Evolutionary conservation across 1,140 invertebrate species (phyloP), one percentile per base, ranked within the genome.

Genomic region (Battus philenor): DNA sequence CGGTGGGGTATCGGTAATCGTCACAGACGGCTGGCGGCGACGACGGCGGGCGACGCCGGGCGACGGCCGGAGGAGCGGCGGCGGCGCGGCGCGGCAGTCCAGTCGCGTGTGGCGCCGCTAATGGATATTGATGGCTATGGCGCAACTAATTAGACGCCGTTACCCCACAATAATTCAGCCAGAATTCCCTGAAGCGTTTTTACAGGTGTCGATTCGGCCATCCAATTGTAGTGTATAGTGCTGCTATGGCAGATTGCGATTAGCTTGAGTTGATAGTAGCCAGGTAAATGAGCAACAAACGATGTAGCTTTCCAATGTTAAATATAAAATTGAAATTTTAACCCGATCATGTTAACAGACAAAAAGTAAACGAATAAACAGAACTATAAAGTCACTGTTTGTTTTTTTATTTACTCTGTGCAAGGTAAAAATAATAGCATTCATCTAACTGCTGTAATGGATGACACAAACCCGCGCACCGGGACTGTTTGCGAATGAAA

Each of bases 81-180:
- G 78, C 74, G 69, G 59, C 60, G 78, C 75, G 73, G 66, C 66
- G 49, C 49, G 57, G 47, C 49, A 55, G 54, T 57, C 60, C 44
- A 34, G 51, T 82, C 68, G 80, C 78, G 80, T 80, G 80, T 67
- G 75, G 77, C 75, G 80, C 77, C 80, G 47, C 54, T 82, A 79
- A 84, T 79, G 77, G 76, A 80, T 80, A 82, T 84, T 77, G 78
- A 82, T 82, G 77, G 68, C 69, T 57, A 69, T 66, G 61, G 60
- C 66, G 66, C 68, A 64, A 68, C 77, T 80, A 81, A 81, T 81
- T 81, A 79, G 60, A 67, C 66, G 62, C 49, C 59, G 13, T 18
- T 51, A 48, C 68, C 62, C 66, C 54, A 64, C 57, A 50, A 63
- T 54, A 48, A 69, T 66, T 52, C 56, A 52, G 59, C 57, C 55